These are phyloP conservation scores for Thunnus thynnus DNA, from an alignment of 2,113 vertebrate genomes.

Conservation along the genomic window DNA sequence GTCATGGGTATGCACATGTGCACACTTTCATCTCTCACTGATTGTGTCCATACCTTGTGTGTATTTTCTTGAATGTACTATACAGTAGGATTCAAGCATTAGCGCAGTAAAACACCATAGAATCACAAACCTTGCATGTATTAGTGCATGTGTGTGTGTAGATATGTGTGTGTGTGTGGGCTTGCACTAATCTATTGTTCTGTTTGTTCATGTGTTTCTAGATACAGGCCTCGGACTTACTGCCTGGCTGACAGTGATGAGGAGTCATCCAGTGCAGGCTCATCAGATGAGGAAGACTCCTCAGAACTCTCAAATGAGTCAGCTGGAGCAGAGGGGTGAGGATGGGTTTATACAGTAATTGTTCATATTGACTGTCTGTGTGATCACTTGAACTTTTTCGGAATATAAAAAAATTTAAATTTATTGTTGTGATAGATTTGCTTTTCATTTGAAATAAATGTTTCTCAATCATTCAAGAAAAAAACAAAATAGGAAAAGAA, in stretches of 20 bases:
- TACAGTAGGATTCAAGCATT: not conserved
- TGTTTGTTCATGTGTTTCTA: constrained; percentile 52
- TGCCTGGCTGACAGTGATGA: constrained; percentile 98
- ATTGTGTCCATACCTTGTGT: not conserved
- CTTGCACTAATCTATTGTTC: constrained; percentile 8
- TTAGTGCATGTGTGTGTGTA: constrained; percentile 3
- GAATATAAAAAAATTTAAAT: too few species aligned
- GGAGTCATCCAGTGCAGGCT: constrained; percentile 97
- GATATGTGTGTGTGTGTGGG: not conserved
- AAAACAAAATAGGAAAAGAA: too few species aligned
- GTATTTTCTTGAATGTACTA: not conserved
- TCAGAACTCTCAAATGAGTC: constrained; percentile 88
- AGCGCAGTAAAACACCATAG: not conserved
- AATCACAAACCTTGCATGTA: not conserved
- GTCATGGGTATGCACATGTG: not conserved
- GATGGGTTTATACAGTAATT: not conserved
- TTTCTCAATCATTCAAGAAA: too few species aligned
- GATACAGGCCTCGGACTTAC: constrained; percentile 91
- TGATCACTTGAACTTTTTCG: too few species aligned
- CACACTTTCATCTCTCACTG: not conserved
- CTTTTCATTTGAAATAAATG: too few species aligned
- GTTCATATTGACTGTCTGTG: not conserved
- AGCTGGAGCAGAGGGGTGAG: constrained; percentile 92
- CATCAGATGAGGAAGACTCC: constrained; percentile 95
- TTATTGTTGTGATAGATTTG: too few species aligned